Base-by-base conservation (phyloP, 2,797 vertebrate species). In the Aplochiton taeniatus region DNA sequence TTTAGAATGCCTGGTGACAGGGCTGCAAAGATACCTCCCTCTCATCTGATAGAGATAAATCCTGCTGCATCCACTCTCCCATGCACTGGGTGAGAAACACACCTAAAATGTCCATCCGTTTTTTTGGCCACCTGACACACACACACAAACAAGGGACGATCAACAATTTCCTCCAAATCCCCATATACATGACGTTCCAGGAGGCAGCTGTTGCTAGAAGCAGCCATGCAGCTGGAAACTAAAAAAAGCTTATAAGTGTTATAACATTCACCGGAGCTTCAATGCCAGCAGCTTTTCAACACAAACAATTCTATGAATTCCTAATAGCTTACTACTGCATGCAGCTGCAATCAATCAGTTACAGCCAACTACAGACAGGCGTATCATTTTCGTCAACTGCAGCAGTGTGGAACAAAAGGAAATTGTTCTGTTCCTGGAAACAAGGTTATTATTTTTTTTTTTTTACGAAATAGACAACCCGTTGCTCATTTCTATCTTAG, bases 321-420 rank as follows among this genome's bases (percentile, higher is more conserved):
- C 31, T 31, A 31, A 31, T 31, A 31, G 31, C 31, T 31, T 31
- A 31, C 31, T 31, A 31, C 31, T 31, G 31, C 60, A 86, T 74
- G 66, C 77, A 81, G 81, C 81, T 82, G 78, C 78, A 86, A 78
- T 85, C 82, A 86, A 87, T 78, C 74, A 60, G 60, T 44, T 51
- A 68, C 50, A 61, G 46, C 69, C 52, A 50, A 51, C 68, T 42
- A 45, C 20, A 68, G 68, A 65, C 19, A 65, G 45, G 5, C 2
- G 68, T 54, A 63, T 69, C 56, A n/a, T 4, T 0, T 18, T 0
- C 62, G 49, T 48, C 68, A 71, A 70, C 65, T 72, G 68, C 63
- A 76, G 1, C 13, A 20, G 65, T 73, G 46, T 77, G 48, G 76
- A 77, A 75, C 62, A 51, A 31, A 67, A 9, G 19, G 62, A 74